Conservation (phyloP, 2,888 invertebrate genomes). For the Scaptodrosophila latifasciaeformis region DNA sequence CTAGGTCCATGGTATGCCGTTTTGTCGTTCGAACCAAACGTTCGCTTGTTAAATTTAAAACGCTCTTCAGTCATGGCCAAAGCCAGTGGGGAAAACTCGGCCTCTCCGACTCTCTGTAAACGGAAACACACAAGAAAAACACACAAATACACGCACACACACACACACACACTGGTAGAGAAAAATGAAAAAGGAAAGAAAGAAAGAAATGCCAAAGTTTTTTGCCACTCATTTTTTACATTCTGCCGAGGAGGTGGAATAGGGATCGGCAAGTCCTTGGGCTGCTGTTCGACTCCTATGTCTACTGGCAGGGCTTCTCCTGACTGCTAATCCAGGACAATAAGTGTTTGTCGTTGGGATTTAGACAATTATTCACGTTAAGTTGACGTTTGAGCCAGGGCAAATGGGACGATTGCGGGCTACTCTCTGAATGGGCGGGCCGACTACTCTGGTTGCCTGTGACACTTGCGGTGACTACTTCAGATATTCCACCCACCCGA, state of each 20-base stretch:
- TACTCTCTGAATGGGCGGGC: too few relatives aligned
- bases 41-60: conserved; percentile 62
- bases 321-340: conserved; percentile 65
- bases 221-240: conserved; percentile 57
- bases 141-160: conserved; percentile 7
- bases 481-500: conserved; percentile 11
- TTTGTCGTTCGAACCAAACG: conserved; percentile 45
- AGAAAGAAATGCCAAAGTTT: conserved; percentile 17
- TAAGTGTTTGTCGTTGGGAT: conserved; percentile 68
- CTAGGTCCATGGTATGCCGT: conserved; percentile 5
- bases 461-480: conserved; percentile 25
- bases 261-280: conserved; percentile 40
- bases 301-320: conserved; percentile 18
- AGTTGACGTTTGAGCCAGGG: conserved; percentile 68
- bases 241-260: conserved; percentile 22
- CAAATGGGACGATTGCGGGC: too few relatives aligned
- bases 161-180: too few relatives aligned
- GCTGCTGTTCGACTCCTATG: conserved; percentile 30
- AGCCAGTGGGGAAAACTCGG: conserved; percentile 29
- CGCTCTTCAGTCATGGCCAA: conserved; percentile 43
- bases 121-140: conserved; percentile 8
- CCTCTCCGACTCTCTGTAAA: conserved; percentile 15
- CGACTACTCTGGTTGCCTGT: not conserved
- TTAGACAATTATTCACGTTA: conserved; percentile 67
- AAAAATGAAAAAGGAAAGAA: not conserved